These are phyloP conservation scores for Temnothorax rugatulus DNA, from an alignment of 2,888 invertebrate species.

Conservation along the genomic window DNA sequence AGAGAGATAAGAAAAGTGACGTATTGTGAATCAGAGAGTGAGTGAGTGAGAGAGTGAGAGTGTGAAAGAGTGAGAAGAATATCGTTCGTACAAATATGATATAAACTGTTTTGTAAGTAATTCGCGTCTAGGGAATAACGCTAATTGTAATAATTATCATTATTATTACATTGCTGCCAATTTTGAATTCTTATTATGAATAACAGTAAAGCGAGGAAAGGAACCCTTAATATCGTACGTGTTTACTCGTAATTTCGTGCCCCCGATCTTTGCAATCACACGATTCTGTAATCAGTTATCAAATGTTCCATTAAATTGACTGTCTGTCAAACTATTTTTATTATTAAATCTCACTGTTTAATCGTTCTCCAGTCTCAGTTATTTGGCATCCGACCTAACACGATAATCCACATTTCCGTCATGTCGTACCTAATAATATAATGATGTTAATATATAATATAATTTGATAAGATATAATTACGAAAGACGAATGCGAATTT, in stretches of 20 bases:
- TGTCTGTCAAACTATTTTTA: conserved; percentile 85
- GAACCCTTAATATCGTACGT: conserved; percentile 71
- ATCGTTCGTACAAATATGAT: conserved; percentile 79
- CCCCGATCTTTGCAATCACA: conserved; percentile 77
- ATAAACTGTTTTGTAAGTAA: conserved; percentile 76
- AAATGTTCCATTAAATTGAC: conserved; percentile 79
- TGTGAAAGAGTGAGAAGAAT: conserved; percentile 60
- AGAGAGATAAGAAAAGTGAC: conserved; percentile 28
- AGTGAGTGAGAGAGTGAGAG: background rate
- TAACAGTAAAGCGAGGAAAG: conserved; percentile 52
- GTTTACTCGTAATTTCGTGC: conserved; percentile 72
- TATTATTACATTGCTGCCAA: conserved; percentile 71
- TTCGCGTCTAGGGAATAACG: conserved; percentile 65
- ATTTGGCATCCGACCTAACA: conserved; percentile 9
- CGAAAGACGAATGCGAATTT: background rate
- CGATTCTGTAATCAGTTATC: conserved; percentile 74
- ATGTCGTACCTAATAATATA: background rate
- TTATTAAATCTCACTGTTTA: conserved; percentile 86
- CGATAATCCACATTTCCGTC: background rate
- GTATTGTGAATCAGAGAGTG: conserved; percentile 54
- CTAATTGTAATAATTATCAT: conserved; percentile 65
- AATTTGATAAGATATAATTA: background rate
- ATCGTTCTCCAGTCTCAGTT: conserved; percentile 78
- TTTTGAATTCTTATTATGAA: conserved; percentile 69
- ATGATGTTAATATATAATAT: background rate